Conservation (phyloP, 2,797 vertebrate genomes). For the Lutjanus argentimaculatus region DNA sequence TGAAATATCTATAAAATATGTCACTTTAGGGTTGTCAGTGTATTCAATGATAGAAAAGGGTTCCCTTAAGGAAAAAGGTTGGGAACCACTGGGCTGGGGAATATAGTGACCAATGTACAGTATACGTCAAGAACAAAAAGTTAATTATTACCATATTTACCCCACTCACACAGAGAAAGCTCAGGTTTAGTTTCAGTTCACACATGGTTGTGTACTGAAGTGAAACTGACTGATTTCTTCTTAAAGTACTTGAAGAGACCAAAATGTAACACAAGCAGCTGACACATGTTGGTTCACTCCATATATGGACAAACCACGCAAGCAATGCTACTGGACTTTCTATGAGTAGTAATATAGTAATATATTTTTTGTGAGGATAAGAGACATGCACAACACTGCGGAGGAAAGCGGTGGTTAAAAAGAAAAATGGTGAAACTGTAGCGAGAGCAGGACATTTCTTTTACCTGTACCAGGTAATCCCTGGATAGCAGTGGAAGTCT, state of each 20-base stretch:
- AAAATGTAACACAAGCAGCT: neutral
- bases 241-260: neutral
- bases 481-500: constrained; percentile 94
- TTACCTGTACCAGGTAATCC: constrained; percentile 96
- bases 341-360: neutral
- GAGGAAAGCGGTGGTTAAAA: neutral
- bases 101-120: neutral
- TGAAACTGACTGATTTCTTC: too few species aligned
- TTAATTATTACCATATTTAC: neutral
- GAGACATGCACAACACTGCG: neutral
- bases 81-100: too few species aligned
- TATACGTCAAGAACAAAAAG: neutral
- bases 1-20: too few species aligned
- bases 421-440: neutral
- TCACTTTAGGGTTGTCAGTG: too few species aligned
- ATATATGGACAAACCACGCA: neutral
- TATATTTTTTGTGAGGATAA: neutral
- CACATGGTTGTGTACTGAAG: neutral
- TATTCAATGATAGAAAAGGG: too few species aligned
- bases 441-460: neutral
- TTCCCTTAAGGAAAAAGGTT: too few species aligned
- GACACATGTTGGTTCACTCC: neutral
- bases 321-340: neutral
- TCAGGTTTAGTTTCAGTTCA: neutral
- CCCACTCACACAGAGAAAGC: neutral